A percentile compares a stretch with the other conserved stretches of the same genome.
Evolutionary conservation across 2,113 vertebrate species (phyloP).

Genomic region (Actinemys pallida): DNA sequence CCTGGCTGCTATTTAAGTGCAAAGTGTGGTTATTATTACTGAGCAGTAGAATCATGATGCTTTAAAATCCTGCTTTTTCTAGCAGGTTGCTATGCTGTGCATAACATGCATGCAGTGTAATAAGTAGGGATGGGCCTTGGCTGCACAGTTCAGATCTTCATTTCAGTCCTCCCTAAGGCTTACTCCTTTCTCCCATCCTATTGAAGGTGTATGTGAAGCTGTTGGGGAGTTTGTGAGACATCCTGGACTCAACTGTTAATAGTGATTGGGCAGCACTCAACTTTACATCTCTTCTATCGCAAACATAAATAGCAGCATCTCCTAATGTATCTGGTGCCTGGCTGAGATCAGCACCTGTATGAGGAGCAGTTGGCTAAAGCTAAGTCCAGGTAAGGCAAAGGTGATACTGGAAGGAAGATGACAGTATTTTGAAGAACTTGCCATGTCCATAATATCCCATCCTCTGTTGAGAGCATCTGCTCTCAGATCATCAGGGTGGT

Average conservation of each 20-base stretch:
- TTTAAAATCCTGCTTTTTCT: not conserved
- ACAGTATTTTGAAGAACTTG: not conserved
- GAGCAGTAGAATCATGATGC: rapidly evolving
- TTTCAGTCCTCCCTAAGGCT: not conserved
- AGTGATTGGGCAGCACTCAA: rapidly evolving
- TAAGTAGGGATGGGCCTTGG: rapidly evolving
- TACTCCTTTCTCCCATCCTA: rapidly evolving
- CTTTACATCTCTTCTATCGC: not conserved
- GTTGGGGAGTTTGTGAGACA: not conserved
- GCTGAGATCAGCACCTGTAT: too few relatives aligned
- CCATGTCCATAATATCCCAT: not conserved
- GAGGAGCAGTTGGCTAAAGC: not conserved
- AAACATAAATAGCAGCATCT: not conserved
- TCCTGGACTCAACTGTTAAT: not conserved
- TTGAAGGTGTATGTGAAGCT: not conserved
- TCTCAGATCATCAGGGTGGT: rapidly evolving
- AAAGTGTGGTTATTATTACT: not conserved
- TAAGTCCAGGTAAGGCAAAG: not conserved
- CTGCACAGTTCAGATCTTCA: too few relatives aligned
- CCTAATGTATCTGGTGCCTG: too few relatives aligned
- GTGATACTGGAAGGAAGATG: not conserved
- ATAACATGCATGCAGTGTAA: not conserved
- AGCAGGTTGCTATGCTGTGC: not conserved
- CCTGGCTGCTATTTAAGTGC: not conserved
- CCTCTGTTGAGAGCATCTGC: rapidly evolving